Evolutionary conservation across 1,140 invertebrate genomes (phyloP).

Genomic region (Whitmania pigra): DNA sequence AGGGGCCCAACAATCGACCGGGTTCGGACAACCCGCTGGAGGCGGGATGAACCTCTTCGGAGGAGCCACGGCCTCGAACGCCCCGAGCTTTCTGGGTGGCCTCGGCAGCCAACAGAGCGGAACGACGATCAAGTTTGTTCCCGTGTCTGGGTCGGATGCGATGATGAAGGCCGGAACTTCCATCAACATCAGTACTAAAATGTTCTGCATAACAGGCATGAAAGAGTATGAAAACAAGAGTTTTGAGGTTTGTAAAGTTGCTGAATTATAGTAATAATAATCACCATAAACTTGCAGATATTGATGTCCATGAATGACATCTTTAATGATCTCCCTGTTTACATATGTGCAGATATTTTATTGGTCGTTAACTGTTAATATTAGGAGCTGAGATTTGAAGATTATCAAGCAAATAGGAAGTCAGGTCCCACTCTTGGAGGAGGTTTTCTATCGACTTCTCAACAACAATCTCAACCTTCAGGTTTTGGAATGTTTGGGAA

Average conservation of each 20-base stretch:
- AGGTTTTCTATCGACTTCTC: constrained; percentile 26
- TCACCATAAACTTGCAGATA: too few relatives aligned
- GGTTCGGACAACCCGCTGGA: not conserved
- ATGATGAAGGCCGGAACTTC: constrained; percentile 68
- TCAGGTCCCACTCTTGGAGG: constrained; percentile 28
- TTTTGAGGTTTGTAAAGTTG: constrained; percentile 51
- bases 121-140: constrained; percentile 70
- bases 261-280: not conserved
- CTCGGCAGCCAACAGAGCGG: constrained; percentile 44
- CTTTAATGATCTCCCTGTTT: too few relatives aligned
- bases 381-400: constrained; percentile 73
- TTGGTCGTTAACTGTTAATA: not conserved
- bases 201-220: constrained; percentile 93
- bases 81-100: not conserved
- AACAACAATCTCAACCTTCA: constrained; percentile 22
- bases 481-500: constrained; percentile 28
- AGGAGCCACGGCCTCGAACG: not conserved
- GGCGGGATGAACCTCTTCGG: constrained; percentile 3
- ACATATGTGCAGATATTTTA: not conserved
- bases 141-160: constrained; percentile 73
- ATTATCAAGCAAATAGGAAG: constrained; percentile 80
- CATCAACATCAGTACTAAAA: constrained; percentile 70
- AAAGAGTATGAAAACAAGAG: constrained; percentile 92
- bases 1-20: not conserved
- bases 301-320: too few relatives aligned